phyloP scores from a whole-genome alignment of 2,113 vertebrate genomes.

The Zapornia atra region DNA sequence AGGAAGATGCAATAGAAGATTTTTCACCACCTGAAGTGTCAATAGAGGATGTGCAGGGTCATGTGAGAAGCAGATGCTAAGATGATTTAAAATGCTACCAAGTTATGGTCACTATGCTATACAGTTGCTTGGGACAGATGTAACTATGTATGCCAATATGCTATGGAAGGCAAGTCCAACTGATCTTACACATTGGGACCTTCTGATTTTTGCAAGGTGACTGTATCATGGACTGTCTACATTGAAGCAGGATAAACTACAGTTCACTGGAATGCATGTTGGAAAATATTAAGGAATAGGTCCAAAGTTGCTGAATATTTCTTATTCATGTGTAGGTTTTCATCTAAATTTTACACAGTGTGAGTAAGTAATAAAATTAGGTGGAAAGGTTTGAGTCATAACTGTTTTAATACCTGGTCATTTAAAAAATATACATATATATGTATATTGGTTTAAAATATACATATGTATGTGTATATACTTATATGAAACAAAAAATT shows the following conservation, averaged over 20 bases:
- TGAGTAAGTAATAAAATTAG: neutral
- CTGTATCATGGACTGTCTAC: neutral
- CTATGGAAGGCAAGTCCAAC: neutral
- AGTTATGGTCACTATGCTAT: neutral
- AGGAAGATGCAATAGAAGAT: neutral
- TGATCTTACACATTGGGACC: neutral
- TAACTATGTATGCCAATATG: neutral
- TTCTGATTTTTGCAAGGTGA: neutral
- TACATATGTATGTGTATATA: neutral
- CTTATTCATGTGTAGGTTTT: neutral
- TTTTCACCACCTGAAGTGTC: neutral
- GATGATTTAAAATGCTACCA: neutral
- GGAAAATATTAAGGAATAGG: neutral
- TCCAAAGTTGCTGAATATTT: neutral
- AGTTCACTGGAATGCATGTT: neutral
- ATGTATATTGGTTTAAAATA: too few species aligned
- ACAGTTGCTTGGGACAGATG: neutral
- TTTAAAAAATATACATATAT: neutral
- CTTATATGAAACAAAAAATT: neutral
- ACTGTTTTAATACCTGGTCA: neutral
- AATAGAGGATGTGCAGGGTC: neutral
- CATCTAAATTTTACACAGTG: neutral
- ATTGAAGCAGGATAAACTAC: neutral
- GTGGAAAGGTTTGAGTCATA: neutral
- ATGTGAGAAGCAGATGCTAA: neutral